A percentile compares a stretch with the other conserved stretches of the same genome.
Evolutionary conservation across 2,888 invertebrate species (phyloP).

Genomic region (Pandemis corylana): DNA sequence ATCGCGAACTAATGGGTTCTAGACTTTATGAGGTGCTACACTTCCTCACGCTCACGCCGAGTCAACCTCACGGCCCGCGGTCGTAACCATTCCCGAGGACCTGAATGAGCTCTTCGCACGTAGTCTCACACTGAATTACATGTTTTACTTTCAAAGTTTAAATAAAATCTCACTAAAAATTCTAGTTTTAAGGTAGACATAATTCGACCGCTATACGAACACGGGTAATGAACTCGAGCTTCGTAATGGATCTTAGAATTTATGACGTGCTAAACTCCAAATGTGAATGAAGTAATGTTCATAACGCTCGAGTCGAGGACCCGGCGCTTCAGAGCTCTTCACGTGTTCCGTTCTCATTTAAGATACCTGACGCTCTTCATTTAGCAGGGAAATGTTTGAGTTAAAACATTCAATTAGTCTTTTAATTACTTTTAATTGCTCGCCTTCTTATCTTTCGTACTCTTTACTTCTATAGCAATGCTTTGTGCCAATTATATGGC

Average conservation of each 20-base stretch:
- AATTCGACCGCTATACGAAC: slow-evolving; percentile 21
- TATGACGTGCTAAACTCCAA: slow-evolving; percentile 74
- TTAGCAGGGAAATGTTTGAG: slow-evolving; percentile 46
- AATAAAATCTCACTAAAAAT: slow-evolving; percentile 36
- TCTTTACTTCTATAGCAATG: neutral
- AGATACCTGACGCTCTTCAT: slow-evolving; percentile 52
- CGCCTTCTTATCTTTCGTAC: slow-evolving; percentile 12
- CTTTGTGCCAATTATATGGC: neutral
- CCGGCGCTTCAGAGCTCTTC: slow-evolving; percentile 65
- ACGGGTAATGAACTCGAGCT: slow-evolving; percentile 61
- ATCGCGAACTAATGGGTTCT: slow-evolving; percentile 50
- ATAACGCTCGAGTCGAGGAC: slow-evolving; percentile 67
- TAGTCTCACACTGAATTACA: slow-evolving; percentile 45
- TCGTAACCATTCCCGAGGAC: slow-evolving; percentile 52
- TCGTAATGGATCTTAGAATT: slow-evolving; percentile 73
- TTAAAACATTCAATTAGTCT: neutral
- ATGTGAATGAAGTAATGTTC: slow-evolving; percentile 70
- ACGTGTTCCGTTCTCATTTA: slow-evolving; percentile 59
- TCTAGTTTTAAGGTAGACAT: slow-evolving; percentile 17
- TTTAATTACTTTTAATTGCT: slow-evolving; percentile 28
- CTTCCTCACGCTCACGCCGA: slow-evolving; percentile 52
- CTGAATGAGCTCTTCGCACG: slow-evolving; percentile 56
- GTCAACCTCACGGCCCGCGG: slow-evolving; percentile 44
- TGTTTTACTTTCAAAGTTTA: slow-evolving; percentile 36
- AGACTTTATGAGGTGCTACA: slow-evolving; percentile 59